A percentile compares a stretch with the other conserved stretches of the same genome.
phyloP scores from a whole-genome alignment of 2,888 invertebrate genomes.

The Stenodera caucasica region DNA sequence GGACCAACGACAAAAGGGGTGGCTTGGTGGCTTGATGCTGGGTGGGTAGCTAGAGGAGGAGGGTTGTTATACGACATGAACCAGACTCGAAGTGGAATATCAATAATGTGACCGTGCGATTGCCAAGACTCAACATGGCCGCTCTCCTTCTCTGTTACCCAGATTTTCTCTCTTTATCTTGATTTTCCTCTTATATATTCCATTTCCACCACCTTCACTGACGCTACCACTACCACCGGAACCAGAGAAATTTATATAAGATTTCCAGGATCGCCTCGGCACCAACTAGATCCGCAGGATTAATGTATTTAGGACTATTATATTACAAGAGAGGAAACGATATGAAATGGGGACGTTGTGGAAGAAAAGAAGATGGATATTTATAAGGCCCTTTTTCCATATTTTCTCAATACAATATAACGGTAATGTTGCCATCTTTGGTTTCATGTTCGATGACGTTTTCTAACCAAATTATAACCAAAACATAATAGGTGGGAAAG shows the following conservation, averaged over 20 bases:
- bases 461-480: not conserved
- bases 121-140: conserved; percentile 51
- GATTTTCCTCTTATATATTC: conserved; percentile 23
- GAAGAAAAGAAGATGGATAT: not conserved
- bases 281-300: conserved; percentile 34
- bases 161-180: conserved; percentile 31
- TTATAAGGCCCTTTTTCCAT: not conserved
- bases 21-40: conserved; percentile 16
- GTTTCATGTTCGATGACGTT: conserved; percentile 19
- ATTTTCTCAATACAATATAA: conserved; percentile 24
- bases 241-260: conserved; percentile 30
- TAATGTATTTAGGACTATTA: conserved; percentile 38
- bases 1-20: conserved; percentile 28
- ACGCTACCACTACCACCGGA: not conserved
- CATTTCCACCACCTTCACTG: not conserved
- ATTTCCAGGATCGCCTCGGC: conserved; percentile 37
- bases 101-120: conserved; percentile 57
- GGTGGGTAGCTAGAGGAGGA: conserved; percentile 32
- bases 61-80: conserved; percentile 50
- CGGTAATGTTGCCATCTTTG: conserved; percentile 26
- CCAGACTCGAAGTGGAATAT: conserved; percentile 56
- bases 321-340: conserved; percentile 30
- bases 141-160: conserved; percentile 35
- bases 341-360: not conserved
- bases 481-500: not conserved